Conservation (phyloP, 2,888 invertebrate genomes). For the Leptopterna dolabrata region DNA sequence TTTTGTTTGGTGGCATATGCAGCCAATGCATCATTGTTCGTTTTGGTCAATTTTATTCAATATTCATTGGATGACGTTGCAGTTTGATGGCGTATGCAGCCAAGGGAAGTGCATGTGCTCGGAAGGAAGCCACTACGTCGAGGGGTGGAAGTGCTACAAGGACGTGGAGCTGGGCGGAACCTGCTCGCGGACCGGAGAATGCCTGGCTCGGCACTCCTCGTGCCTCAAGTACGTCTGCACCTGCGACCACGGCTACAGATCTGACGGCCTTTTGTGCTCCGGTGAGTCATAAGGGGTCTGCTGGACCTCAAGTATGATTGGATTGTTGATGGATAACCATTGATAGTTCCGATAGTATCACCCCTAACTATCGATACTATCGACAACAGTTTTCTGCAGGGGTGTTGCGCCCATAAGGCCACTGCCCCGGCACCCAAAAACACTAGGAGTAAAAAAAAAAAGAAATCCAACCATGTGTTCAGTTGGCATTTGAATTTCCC, state of each 20-base stretch:
- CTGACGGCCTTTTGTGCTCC: constrained; percentile 17
- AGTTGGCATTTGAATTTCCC: too few species aligned
- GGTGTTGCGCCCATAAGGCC: too few species aligned
- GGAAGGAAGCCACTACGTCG: constrained; percentile 43
- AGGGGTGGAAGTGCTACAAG: constrained; percentile 51
- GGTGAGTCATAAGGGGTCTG: constrained; percentile 13
- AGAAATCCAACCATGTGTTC: too few species aligned
- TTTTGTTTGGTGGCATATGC: too few species aligned
- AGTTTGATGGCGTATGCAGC: constrained; percentile 53
- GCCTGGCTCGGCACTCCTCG: constrained; percentile 28
- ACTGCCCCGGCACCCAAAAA: too few species aligned
- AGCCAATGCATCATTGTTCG: too few species aligned
- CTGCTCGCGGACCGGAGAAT: constrained; percentile 52
- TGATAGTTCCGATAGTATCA: too few species aligned
- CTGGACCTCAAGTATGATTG: neutral
- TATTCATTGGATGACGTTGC: too few species aligned
- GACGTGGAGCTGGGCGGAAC: constrained; percentile 22
- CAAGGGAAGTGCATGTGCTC: constrained; percentile 47
- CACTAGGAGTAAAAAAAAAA: too few species aligned
- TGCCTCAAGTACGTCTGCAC: constrained; percentile 53
- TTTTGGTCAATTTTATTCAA: too few species aligned
- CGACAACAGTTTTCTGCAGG: neutral
- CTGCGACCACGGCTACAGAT: constrained; percentile 49
- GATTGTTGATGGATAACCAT: neutral
- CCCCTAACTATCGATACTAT: neutral